A percentile compares a stretch with the other conserved stretches of the same genome.
Conservation (phyloP, 2,113 vertebrate genomes). For the Apteryx owenii region DNA sequence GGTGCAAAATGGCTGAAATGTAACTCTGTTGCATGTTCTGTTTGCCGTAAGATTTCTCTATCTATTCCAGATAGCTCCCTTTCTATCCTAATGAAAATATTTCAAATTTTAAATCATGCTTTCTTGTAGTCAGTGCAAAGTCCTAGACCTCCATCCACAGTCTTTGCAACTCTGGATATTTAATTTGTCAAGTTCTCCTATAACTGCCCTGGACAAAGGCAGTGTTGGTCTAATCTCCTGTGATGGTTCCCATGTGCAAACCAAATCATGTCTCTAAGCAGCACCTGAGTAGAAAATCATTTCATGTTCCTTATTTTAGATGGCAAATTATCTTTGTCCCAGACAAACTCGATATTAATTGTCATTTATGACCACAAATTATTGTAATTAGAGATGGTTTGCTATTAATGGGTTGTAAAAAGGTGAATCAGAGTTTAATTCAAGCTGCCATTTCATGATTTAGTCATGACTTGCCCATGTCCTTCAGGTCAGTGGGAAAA, state of each 20-base stretch:
- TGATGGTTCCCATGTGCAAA: not conserved
- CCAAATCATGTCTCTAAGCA: not conserved
- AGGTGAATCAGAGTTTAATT: not conserved
- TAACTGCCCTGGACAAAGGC: not conserved
- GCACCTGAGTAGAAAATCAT: not conserved
- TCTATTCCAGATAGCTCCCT: not conserved
- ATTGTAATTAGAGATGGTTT: not conserved
- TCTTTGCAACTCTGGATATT: not conserved
- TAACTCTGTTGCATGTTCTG: not conserved
- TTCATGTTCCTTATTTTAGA: not conserved
- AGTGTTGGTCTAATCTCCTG: not conserved
- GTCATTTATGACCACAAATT: constrained; percentile 31
- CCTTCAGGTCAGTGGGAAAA: not conserved
- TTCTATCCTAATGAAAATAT: not conserved
- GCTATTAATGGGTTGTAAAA: not conserved
- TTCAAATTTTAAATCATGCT: not conserved
- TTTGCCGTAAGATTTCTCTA: not conserved
- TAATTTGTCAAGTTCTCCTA: not conserved
- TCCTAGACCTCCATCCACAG: not conserved
- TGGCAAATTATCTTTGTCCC: constrained; percentile 1
- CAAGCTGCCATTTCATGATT: not conserved
- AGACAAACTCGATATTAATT: constrained; percentile 24
- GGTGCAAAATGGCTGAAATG: not conserved
- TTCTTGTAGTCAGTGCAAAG: not conserved
- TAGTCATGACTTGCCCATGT: not conserved